phyloP scores from a whole-genome alignment of 1,140 invertebrate genomes.

The Pogonomyrmex californicus region DNA sequence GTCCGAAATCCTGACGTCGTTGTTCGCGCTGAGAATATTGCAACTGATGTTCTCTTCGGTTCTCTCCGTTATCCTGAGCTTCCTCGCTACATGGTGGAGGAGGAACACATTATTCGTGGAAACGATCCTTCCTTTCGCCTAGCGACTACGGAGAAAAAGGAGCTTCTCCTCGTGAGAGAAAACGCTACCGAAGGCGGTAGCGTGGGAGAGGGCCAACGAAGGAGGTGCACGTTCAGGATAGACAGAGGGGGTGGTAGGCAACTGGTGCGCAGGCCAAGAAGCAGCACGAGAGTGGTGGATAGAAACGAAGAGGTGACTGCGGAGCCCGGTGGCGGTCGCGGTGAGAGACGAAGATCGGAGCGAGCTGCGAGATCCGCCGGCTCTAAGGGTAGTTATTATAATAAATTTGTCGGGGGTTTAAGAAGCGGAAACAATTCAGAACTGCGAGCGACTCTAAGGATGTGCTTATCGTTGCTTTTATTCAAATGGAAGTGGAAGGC shows the following conservation, averaged over 20 bases:
- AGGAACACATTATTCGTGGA: constrained; percentile 74
- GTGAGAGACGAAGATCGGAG: constrained; percentile 67
- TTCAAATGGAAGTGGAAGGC: constrained; percentile 85
- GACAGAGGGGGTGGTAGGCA: constrained; percentile 41
- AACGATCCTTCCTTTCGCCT: constrained; percentile 76
- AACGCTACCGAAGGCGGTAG: constrained; percentile 62
- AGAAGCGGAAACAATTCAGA: constrained; percentile 87
- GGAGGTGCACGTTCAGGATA: constrained; percentile 63
- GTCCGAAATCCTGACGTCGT: constrained; percentile 65
- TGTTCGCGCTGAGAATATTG: constrained; percentile 67
- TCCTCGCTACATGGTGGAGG: constrained; percentile 54
- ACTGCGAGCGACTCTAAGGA: constrained; percentile 86
- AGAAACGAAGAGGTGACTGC: constrained; percentile 52
- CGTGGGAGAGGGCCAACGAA: constrained; percentile 65
- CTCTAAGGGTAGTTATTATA: constrained; percentile 86
- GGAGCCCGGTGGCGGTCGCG: constrained; percentile 56
- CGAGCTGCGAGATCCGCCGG: constrained; percentile 77
- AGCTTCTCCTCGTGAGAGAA: constrained; percentile 65
- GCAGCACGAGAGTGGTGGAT: constrained; percentile 45
- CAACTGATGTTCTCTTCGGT: constrained; percentile 47
- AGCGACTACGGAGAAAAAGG: constrained; percentile 69
- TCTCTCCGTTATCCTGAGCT: constrained; percentile 55
- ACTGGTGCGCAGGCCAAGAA: constrained; percentile 53
- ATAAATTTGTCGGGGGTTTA: constrained; percentile 87
- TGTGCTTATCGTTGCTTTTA: constrained; percentile 87